Conservation (phyloP, 2,888 invertebrate genomes). For the Ophion ellenae region DNA sequence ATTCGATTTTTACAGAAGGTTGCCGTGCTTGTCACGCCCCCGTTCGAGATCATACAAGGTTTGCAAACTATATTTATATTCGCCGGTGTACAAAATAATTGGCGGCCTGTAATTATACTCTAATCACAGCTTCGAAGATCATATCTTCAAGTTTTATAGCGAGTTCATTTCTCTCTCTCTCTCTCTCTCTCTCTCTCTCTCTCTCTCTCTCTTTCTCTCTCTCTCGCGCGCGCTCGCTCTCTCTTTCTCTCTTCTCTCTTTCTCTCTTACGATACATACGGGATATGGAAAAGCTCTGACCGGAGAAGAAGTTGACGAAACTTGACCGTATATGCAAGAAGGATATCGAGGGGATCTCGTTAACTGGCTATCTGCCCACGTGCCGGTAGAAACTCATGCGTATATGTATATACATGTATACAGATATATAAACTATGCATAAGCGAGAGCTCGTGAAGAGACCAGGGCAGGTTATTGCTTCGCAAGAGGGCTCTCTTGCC, state of each 20-base stretch:
- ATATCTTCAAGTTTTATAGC: constrained; percentile 25
- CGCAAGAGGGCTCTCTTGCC: constrained; percentile 37
- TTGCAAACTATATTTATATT: constrained; percentile 30
- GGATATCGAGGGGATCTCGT: constrained; percentile 74
- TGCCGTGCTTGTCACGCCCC: constrained; percentile 20
- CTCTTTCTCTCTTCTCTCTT: too few relatives aligned
- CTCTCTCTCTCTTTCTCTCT: not conserved
- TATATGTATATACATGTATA: not conserved
- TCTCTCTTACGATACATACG: constrained; percentile 11
- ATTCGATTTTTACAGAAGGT: constrained; percentile 15
- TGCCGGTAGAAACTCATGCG: constrained; percentile 52
- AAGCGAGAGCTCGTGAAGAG: constrained; percentile 27
- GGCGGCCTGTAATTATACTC: constrained; percentile 59
- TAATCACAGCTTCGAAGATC: constrained; percentile 57
- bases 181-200: too few relatives aligned
- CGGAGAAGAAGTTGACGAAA: constrained; percentile 60
- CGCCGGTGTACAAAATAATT: constrained; percentile 54
- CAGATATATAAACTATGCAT: constrained; percentile 19
- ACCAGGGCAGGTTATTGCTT: constrained; percentile 69
- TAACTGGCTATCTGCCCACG: constrained; percentile 75
- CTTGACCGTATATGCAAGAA: constrained; percentile 58
- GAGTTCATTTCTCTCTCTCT: constrained; percentile 15
- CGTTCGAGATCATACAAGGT: constrained; percentile 20
- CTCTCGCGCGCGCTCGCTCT: not conserved
- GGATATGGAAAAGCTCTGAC: constrained; percentile 26